Percentiles rank a stretch among this genome's conserved stretches.
Evolutionary conservation across 2,888 invertebrate species (phyloP).

Genomic region (Adelphocoris suturalis): DNA sequence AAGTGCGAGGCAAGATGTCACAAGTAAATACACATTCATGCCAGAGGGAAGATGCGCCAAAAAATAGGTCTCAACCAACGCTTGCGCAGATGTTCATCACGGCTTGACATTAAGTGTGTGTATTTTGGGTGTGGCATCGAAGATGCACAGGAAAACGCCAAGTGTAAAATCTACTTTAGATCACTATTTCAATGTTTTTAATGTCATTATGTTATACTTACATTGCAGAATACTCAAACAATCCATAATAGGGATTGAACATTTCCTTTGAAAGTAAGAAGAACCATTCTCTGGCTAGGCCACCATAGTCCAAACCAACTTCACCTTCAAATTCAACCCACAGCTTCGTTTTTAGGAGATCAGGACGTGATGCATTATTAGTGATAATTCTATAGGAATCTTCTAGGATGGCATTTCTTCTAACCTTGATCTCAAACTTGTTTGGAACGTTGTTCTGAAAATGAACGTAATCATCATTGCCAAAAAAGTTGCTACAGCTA

Average conservation of each 20-base stretch:
- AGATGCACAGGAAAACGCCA: too few species aligned
- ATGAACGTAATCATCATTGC: background rate
- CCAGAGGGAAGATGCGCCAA: too few species aligned
- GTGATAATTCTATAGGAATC: constrained; percentile 98
- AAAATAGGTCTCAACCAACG: too few species aligned
- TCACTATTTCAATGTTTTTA: background rate
- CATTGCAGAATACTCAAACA: constrained; percentile 99
- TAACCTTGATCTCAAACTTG: constrained; percentile 97
- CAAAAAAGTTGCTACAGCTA: too few species aligned
- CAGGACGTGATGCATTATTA: constrained; percentile 92
- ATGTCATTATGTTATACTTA: constrained; percentile 79
- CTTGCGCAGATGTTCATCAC: too few species aligned
- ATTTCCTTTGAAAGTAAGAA: constrained; percentile 98
- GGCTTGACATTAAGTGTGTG: too few species aligned
- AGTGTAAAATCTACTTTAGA: too few species aligned
- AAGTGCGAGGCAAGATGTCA: too few species aligned
- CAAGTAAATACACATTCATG: too few species aligned
- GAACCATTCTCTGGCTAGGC: constrained; percentile 98
- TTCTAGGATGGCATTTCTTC: constrained; percentile 93
- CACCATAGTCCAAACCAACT: constrained; percentile 97
- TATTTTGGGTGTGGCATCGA: too few species aligned
- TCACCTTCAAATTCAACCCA: constrained; percentile 99
- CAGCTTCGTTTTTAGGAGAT: constrained; percentile 96
- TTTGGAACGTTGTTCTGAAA: constrained; percentile 95
- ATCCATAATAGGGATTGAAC: constrained; percentile 99